Percentiles rank a stretch among this genome's conserved stretches.
phyloP scores from a whole-genome alignment of 1,140 invertebrate genomes.

The Atta texana region DNA sequence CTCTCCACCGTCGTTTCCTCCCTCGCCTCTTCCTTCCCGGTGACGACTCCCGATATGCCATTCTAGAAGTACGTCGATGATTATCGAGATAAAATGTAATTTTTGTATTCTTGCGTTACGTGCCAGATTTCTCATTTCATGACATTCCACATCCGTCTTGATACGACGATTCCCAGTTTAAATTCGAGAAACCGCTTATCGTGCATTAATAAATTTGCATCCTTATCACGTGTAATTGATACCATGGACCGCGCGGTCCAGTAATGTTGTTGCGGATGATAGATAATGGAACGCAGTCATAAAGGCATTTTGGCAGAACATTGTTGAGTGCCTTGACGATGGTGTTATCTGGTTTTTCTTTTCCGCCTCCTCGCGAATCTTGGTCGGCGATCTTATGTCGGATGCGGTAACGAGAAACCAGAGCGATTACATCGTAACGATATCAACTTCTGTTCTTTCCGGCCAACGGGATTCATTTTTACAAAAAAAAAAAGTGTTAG shows the following conservation, averaged over 20 bases:
- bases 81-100: conserved; percentile 74
- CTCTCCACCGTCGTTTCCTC: conserved; percentile 21
- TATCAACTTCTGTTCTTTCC: conserved; percentile 30
- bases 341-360: neutral
- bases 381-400: neutral
- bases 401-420: neutral
- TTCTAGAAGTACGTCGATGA: conserved; percentile 62
- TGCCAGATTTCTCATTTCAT: conserved; percentile 58
- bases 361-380: neutral
- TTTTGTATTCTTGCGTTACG: conserved; percentile 68
- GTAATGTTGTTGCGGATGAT: neutral
- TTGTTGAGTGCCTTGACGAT: neutral
- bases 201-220: conserved; percentile 35
- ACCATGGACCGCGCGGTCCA: neutral
- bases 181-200: conserved; percentile 36
- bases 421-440: conserved; percentile 25
- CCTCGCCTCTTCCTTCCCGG: neutral
- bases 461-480: neutral
- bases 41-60: conserved; percentile 60
- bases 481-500: neutral
- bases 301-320: conserved; percentile 14
- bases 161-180: conserved; percentile 52
- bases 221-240: neutral
- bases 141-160: conserved; percentile 63
- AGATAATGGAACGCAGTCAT: neutral